phyloP scores from a whole-genome alignment of 1,140 invertebrate genomes.

The Rhagoletis zephyria region DNA sequence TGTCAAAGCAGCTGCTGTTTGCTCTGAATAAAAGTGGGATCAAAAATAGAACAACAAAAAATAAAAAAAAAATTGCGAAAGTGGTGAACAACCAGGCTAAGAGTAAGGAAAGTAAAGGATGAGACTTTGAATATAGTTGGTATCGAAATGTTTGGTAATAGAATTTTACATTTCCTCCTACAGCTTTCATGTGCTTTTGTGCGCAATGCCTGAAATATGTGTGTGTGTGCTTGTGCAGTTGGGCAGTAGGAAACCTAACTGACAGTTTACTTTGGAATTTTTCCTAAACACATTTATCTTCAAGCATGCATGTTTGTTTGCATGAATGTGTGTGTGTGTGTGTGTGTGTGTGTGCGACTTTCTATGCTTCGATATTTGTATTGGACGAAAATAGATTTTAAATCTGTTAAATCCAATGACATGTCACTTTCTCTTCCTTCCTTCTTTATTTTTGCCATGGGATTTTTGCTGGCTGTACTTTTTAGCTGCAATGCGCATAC shows the following conservation, averaged over 20 bases:
- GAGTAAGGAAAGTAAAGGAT: background rate
- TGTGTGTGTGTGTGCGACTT: background rate
- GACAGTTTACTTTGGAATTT: constrained; percentile 34
- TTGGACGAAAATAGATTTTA: constrained; percentile 52
- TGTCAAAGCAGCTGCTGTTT: constrained; percentile 21
- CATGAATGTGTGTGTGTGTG: background rate
- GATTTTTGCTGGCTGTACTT: background rate
- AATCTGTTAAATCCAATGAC: constrained; percentile 54
- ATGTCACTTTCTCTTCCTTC: constrained; percentile 35
- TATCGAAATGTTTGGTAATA: constrained; percentile 43
- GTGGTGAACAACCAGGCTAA: background rate
- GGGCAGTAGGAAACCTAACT: background rate
- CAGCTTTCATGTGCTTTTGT: background rate
- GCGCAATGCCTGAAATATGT: background rate
- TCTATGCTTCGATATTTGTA: constrained; percentile 29
- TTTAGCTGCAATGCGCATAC: background rate
- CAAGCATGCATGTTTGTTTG: background rate
- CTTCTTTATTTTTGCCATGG: constrained; percentile 8
- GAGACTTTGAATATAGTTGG: background rate
- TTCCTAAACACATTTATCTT: background rate
- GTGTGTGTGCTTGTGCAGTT: background rate
- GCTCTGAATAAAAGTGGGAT: constrained; percentile 4
- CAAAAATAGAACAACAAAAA: background rate
- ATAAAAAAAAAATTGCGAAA: background rate
- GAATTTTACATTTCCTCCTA: constrained; percentile 44